Evolutionary conservation across 2,888 invertebrate species (phyloP), one percentile per base, ranked within the genome.

Genomic region (Pollenia labialis): DNA sequence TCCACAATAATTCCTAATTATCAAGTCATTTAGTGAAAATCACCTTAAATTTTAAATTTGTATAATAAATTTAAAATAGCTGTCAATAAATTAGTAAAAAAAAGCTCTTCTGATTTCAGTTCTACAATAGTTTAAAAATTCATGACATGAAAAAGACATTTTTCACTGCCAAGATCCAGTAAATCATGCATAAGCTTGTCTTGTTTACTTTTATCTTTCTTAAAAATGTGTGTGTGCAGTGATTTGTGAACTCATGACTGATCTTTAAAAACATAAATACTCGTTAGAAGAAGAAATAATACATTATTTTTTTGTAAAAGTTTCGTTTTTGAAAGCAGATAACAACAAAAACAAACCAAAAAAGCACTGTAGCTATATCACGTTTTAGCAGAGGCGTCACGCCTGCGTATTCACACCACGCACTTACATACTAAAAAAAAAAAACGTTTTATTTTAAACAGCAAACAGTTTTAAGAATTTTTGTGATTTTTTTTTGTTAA

Each of bases 191-290:
- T 56, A 77, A 16, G 32, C 64, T 68, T 71, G 72, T 66, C 54
- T 50, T 69, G 72, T 71, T 81, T 64, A 42, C 48, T 48, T 32
- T n/a, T 50, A 50, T 12, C 18, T 42, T 44, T 52, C 58, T 18
- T 48, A 4, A 48, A 60, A 82, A 32, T 32, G 32, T 76, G 52
- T 68, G 40, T 83, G 75, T 81, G 85, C 75, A 83, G 77, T 86
- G 87, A 86, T 85, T 87, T 86, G 88, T 89, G 89, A 87, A 88
- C 88, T 88, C 89, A 89, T 88, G 89, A 88, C 87, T 89, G 88
- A 88, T 89, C 88, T 89, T 89, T 85, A 85, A 84, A 76, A 40
- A 32, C 32, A 75, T 60, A 64, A n/a, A 58, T 74, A 56, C 12
- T 72, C 60, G 58, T 79, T 77, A 50, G 81, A 74, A 42, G 14